Percentiles rank a stretch among this genome's conserved stretches.
Conservation (phyloP, 2,888 invertebrate species). For the Cephus nigrinus region DNA sequence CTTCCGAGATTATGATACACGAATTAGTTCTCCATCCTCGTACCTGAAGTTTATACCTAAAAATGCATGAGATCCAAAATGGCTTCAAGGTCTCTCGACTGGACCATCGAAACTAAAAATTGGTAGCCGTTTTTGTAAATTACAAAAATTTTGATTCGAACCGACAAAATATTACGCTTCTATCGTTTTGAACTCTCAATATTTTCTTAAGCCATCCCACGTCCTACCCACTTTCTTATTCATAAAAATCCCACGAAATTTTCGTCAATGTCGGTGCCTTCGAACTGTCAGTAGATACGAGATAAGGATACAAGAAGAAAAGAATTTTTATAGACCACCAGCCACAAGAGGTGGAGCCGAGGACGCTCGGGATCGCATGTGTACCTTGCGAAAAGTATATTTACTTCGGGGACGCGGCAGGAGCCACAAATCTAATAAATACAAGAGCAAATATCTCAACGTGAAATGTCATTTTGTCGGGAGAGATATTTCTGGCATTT, state of each 20-base stretch:
- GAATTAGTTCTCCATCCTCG: background rate
- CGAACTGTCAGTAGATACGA: background rate
- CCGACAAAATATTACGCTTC: background rate
- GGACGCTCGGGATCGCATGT: constrained; percentile 29
- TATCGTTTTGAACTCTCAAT: background rate
- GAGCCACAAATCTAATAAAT: constrained; percentile 48
- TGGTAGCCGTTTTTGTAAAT: no score
- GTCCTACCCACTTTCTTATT: background rate
- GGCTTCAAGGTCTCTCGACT: no score
- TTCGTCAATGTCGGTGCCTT: background rate
- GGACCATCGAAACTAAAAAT: no score
- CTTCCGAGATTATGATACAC: background rate
- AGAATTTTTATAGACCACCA: constrained; percentile 33
- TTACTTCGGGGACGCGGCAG: constrained; percentile 48
- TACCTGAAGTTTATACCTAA: no score
- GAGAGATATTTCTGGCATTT: constrained; percentile 3
- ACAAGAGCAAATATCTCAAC: constrained; percentile 48
- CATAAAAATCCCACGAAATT: background rate
- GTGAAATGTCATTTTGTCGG: constrained; percentile 39
- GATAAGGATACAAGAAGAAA: constrained; percentile 1
- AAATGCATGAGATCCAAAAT: no score
- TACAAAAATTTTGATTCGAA: background rate
- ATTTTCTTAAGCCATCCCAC: background rate
- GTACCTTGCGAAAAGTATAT: constrained; percentile 52
- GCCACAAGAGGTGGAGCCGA: background rate